Evolutionary conservation across 2,888 invertebrate species (phyloP).

Genomic region (Pseudococcus longispinus): DNA sequence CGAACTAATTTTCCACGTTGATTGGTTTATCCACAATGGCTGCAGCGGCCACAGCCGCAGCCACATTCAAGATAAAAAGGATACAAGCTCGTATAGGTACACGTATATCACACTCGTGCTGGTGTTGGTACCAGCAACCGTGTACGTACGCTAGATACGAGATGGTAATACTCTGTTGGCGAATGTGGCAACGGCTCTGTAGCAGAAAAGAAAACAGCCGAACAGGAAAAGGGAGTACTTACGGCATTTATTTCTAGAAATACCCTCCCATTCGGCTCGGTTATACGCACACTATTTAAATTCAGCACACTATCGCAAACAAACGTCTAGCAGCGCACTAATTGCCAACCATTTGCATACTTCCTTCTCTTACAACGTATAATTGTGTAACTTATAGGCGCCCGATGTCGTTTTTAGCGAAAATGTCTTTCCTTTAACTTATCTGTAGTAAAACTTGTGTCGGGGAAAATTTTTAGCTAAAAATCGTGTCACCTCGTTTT

Average conservation of each 20-base stretch:
- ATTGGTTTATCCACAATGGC: not conserved
- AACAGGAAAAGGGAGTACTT: slow-evolving; percentile 50
- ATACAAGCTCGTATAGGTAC: too few relatives aligned
- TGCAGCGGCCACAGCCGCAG: not conserved
- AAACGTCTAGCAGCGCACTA: slow-evolving; percentile 50
- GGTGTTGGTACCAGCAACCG: too few relatives aligned
- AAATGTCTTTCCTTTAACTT: slow-evolving; percentile 52
- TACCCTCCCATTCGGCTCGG: slow-evolving; percentile 31
- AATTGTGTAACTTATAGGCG: slow-evolving; percentile 53
- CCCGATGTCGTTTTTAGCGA: slow-evolving; percentile 48
- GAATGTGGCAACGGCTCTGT: not conserved
- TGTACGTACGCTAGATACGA: too few relatives aligned
- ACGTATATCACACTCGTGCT: not conserved
- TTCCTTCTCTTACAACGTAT: slow-evolving; percentile 48
- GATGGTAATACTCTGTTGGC: not conserved
- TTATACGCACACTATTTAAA: slow-evolving; percentile 50
- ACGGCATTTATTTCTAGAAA: slow-evolving; percentile 48
- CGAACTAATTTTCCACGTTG: slow-evolving; percentile 24
- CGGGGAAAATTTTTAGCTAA: not conserved
- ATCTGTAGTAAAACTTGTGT: slow-evolving; percentile 33
- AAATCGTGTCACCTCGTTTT: not conserved
- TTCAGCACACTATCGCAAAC: slow-evolving; percentile 50
- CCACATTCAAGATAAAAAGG: too few relatives aligned
- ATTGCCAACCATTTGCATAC: slow-evolving; percentile 53
- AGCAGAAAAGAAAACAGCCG: slow-evolving; percentile 26